Evolutionary conservation across 2,888 invertebrate genomes (phyloP).

Genomic region (Corythucha ciliata): DNA sequence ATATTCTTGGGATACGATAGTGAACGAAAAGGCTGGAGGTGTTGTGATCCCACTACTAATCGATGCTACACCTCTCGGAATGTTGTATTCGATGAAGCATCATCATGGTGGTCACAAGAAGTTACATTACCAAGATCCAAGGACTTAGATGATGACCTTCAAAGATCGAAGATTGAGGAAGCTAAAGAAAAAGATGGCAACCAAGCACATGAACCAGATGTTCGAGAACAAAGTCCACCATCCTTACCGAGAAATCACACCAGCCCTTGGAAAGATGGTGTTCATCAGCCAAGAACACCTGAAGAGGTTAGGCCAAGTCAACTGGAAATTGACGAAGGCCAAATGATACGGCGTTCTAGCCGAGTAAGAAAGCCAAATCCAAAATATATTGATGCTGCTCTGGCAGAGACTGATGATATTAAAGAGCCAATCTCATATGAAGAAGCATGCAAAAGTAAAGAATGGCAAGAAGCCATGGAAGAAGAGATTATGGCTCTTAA

Average conservation of each 20-base stretch:
- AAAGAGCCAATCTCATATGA: background rate
- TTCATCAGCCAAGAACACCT: too few species aligned
- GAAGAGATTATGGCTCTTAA: slow-evolving; percentile 14
- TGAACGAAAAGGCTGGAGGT: background rate
- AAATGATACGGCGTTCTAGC: background rate
- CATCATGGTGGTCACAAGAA: background rate
- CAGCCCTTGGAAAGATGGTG: too few species aligned
- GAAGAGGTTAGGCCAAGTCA: too few species aligned
- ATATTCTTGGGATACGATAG: slow-evolving; percentile 12
- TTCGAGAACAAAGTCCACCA: background rate
- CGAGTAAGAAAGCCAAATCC: background rate
- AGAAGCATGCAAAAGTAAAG: too few species aligned
- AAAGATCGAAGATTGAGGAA: background rate
- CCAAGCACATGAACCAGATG: background rate
- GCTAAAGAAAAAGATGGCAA: background rate
- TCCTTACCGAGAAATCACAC: too few species aligned
- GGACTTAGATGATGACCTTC: background rate
- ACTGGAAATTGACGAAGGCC: too few species aligned
- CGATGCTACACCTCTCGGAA: background rate
- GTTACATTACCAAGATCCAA: background rate
- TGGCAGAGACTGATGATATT: background rate
- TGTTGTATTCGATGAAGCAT: background rate
- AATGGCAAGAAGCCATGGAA: slow-evolving; percentile 16
- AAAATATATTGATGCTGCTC: background rate
- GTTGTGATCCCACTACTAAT: background rate